A percentile compares a stretch with the other conserved stretches of the same genome.
Conservation (phyloP, 2,797 vertebrate species). For the Anolis apletophallus region DNA sequence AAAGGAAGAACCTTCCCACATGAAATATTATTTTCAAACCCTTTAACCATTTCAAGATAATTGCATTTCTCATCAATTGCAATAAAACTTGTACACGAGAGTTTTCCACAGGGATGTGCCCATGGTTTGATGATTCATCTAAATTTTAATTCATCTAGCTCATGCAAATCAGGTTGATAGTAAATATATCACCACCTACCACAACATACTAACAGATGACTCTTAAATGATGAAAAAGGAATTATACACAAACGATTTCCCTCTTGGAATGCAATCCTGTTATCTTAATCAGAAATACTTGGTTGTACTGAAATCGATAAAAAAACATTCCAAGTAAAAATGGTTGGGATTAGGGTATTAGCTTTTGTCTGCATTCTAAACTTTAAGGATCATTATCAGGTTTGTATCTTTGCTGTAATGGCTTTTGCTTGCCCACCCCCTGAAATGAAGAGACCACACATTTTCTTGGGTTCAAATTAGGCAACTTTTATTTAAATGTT, state of each 20-base stretch:
- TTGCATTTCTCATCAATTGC: neutral
- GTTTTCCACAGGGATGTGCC: neutral
- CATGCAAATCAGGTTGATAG: neutral
- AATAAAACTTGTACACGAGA: neutral
- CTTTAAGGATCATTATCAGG: neutral
- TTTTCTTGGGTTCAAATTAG: too few relatives aligned
- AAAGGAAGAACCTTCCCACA: neutral
- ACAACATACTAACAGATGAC: neutral
- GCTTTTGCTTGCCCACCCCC: too few relatives aligned
- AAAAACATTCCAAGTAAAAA: neutral
- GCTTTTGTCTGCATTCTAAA: neutral
- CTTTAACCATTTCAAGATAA: neutral
- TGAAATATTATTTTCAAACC: neutral
- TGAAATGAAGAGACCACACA: too few relatives aligned
- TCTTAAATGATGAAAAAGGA: neutral
- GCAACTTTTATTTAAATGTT: too few relatives aligned
- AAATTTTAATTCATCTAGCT: neutral
- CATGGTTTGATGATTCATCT: neutral
- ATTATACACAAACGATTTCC: neutral
- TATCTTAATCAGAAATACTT: neutral
- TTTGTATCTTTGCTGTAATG: neutral
- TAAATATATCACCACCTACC: neutral
- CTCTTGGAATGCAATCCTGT: neutral
- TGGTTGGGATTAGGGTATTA: neutral
- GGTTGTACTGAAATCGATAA: conserved; percentile 10